phyloP scores from a whole-genome alignment of 2,113 vertebrate genomes.

The Tragelaphus buxtoni region DNA sequence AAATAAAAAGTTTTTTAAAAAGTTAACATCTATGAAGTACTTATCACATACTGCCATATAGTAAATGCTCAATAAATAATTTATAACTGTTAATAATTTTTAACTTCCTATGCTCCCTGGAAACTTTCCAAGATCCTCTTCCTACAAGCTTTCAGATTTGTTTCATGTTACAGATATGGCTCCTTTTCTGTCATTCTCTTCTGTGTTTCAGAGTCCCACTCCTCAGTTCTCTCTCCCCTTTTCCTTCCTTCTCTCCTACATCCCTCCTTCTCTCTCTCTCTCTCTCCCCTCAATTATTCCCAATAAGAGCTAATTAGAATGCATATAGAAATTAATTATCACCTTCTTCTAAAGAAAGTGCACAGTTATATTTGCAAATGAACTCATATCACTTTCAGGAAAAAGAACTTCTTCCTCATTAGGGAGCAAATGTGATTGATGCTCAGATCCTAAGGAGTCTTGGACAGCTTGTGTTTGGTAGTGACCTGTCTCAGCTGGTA shows the following conservation, averaged over 20 bases:
- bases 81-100: neutral
- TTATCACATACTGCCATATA: neutral
- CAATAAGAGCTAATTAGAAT: neutral
- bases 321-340: neutral
- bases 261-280: neutral
- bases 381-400: neutral
- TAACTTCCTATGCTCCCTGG: neutral
- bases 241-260: neutral
- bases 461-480: neutral
- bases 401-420: neutral
- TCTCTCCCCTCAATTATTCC: neutral
- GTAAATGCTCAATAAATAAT: neutral
- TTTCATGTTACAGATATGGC: neutral
- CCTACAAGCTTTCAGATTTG: neutral
- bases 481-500: neutral
- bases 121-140: neutral
- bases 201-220: neutral
- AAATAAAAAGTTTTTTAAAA: neutral
- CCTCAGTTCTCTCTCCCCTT: neutral
- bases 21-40: neutral
- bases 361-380: neutral
- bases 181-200: neutral
- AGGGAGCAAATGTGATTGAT: neutral
- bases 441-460: neutral
- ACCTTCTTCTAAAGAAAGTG: neutral